phyloP scores from a whole-genome alignment of 37 sponge, comb jelly and placozoan species.

The Beroe forskalii region DNA sequence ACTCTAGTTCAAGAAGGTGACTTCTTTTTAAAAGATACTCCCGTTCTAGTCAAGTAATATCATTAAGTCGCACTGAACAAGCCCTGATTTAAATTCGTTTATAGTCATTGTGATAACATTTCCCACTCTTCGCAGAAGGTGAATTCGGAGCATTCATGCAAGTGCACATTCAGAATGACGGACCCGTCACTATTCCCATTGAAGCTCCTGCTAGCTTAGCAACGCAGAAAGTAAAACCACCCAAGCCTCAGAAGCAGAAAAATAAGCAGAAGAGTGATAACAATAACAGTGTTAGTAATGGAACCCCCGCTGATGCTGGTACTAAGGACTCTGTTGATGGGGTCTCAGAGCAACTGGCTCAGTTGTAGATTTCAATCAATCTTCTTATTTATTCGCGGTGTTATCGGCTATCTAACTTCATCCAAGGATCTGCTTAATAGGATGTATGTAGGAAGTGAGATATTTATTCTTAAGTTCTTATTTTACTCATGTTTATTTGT shows the following conservation, averaged over 20 bases:
- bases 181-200: conserved; percentile 88
- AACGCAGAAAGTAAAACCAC: conserved; percentile 77
- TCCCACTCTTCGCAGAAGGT: conserved; percentile 71
- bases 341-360: background rate
- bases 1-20: conserved; percentile 37
- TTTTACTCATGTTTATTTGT: no score
- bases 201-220: conserved; percentile 79
- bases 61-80: no score
- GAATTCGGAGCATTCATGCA: conserved; percentile 95
- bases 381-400: no score
- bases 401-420: no score
- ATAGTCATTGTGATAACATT: background rate
- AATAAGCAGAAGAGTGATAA: conserved; percentile 70
- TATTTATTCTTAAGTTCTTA: no score
- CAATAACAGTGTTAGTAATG: conserved; percentile 71
- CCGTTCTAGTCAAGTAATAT: no score
- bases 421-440: no score
- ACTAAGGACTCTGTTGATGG: conserved; percentile 61
- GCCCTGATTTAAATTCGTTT: background rate
- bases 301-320: conserved; percentile 71
- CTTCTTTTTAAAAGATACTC: no score
- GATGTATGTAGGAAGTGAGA: no score
- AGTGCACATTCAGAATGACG: conserved; percentile 96
- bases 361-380: background rate
- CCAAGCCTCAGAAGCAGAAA: conserved; percentile 64